phyloP scores from a whole-genome alignment of 2,113 vertebrate genomes.

The Crotalus tigris region DNA sequence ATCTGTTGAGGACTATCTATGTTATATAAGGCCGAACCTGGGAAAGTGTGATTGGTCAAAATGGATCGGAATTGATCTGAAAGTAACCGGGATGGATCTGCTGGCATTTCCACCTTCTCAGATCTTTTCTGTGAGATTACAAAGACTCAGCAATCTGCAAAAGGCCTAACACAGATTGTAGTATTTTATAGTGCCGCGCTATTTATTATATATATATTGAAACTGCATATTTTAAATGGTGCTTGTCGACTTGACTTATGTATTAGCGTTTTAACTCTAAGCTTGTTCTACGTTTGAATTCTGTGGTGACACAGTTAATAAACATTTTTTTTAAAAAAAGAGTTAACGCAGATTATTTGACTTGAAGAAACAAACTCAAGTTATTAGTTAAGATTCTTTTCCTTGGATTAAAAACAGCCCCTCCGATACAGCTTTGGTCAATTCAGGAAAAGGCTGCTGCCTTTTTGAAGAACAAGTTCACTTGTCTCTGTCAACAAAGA shows the following conservation, averaged over 20 bases:
- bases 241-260: background rate
- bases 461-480: background rate
- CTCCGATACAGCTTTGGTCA: background rate
- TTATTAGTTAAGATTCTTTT: slow-evolving; percentile 11
- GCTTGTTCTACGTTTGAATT: background rate
- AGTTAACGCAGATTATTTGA: background rate
- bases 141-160: background rate
- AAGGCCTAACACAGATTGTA: background rate
- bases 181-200: background rate
- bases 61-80: background rate
- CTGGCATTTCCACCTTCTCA: background rate
- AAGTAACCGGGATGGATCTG: background rate
- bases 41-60: background rate
- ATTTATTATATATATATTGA: background rate
- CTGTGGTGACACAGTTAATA: background rate
- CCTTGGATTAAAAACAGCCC: slow-evolving; percentile 14
- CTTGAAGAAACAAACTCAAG: background rate
- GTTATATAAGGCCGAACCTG: too few species aligned
- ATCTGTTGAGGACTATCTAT: background rate
- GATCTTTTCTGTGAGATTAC: background rate
- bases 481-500: background rate
- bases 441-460: background rate
- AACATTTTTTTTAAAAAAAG: background rate
- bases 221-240: background rate
- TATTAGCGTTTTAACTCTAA: background rate